These are phyloP conservation scores for Sinonovacula constricta DNA, from an alignment of 1,140 invertebrate genomes.

Conservation along the genomic window DNA sequence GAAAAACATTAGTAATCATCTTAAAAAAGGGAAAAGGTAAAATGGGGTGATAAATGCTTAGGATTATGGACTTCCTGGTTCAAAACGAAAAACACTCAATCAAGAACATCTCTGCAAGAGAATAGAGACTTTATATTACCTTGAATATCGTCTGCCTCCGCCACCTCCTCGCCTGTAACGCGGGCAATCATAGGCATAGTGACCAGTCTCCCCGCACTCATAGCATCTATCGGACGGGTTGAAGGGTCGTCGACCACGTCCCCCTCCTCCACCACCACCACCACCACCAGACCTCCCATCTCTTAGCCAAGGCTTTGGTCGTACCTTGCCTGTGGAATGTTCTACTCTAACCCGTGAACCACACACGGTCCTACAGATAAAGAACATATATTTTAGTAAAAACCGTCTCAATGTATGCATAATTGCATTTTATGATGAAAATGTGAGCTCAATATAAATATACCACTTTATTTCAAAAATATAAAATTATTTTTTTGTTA, in stretches of 20 bases:
- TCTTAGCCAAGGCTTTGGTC: conserved; percentile 77
- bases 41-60: too few species aligned
- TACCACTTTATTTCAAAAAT: too few species aligned
- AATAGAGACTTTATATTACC: too few species aligned
- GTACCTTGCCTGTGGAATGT: conserved; percentile 88
- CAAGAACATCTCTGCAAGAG: neutral
- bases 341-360: conserved; percentile 94
- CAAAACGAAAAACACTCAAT: too few species aligned
- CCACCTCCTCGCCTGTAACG: conserved; percentile 47
- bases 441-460: too few species aligned
- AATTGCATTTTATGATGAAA: too few species aligned
- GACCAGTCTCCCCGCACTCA: conserved; percentile 93
- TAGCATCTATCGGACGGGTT: conserved; percentile 93
- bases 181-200: conserved; percentile 92
- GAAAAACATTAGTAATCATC: too few species aligned
- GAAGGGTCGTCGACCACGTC: conserved; percentile 78
- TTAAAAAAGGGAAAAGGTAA: conserved; percentile 22
- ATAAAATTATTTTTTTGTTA: too few species aligned
- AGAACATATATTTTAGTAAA: too few species aligned
- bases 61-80: too few species aligned
- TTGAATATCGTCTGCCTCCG: conserved; percentile 43
- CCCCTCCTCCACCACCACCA: conserved; percentile 35
- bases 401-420: too few species aligned
- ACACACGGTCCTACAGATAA: conserved; percentile 92
- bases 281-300: conserved; percentile 66